Evolutionary conservation across 2,113 vertebrate genomes (phyloP).

Genomic region (Misgurnus mizolepis): DNA sequence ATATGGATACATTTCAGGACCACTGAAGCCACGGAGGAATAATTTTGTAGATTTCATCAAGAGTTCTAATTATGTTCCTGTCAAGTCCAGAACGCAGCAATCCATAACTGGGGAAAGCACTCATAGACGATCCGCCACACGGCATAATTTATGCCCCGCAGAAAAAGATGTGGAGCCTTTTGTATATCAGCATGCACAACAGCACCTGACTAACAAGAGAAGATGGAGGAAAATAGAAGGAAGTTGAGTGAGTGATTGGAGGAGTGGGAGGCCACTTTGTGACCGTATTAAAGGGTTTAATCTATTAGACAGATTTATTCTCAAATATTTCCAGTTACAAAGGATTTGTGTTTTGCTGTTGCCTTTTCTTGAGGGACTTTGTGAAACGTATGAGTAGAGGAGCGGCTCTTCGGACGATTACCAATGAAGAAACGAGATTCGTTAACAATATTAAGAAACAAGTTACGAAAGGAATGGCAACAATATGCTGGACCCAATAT

Average conservation of each 20-base stretch:
- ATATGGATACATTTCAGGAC: slow-evolving; percentile 87
- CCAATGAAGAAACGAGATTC: neutral
- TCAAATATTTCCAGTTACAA: slow-evolving; percentile 33
- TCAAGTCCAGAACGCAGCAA: slow-evolving; percentile 89
- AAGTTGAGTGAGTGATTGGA: slow-evolving; percentile 43
- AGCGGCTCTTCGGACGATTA: slow-evolving; percentile 3
- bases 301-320: slow-evolving; percentile 19
- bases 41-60: slow-evolving; percentile 94
- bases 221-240: slow-evolving; percentile 69
- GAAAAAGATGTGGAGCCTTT: slow-evolving; percentile 64
- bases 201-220: slow-evolving; percentile 81
- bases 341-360: neutral
- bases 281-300: slow-evolving; percentile 11
- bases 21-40: slow-evolving; percentile 85
- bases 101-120: slow-evolving; percentile 83
- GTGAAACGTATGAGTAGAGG: neutral
- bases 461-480: neutral
- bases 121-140: slow-evolving; percentile 73
- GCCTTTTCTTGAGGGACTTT: neutral
- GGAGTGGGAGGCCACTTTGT: slow-evolving; percentile 1
- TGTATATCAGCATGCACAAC: slow-evolving; percentile 77
- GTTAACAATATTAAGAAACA: neutral
- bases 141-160: slow-evolving; percentile 82
- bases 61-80: slow-evolving; percentile 94
- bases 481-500: slow-evolving; percentile 36